Percentiles rank a stretch among this genome's conserved stretches.
phyloP scores from a whole-genome alignment of 2,113 vertebrate species.

The Callospermophilus lateralis region DNA sequence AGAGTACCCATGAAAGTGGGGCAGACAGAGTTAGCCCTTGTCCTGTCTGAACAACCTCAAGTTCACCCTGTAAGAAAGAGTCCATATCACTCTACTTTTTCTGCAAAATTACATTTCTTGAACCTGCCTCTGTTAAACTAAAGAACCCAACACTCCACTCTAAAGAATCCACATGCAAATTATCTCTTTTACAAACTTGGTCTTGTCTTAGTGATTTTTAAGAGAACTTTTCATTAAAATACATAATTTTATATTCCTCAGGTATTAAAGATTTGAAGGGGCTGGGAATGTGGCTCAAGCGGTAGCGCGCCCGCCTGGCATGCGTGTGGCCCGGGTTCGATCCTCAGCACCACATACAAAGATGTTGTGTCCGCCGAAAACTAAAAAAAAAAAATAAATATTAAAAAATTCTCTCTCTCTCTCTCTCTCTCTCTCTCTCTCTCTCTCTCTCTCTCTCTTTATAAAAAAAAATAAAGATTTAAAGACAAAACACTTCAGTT shows the following conservation, averaged over 20 bases:
- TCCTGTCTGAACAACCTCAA: not conserved
- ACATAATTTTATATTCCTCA: slow-evolving; percentile 10
- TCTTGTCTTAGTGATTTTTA: slow-evolving; percentile 39
- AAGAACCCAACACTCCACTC: slow-evolving; percentile 14
- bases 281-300: too few relatives aligned
- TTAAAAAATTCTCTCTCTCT: too few relatives aligned
- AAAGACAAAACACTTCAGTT: slow-evolving; percentile 5
- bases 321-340: too few relatives aligned
- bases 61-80: not conserved
- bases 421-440: too few relatives aligned
- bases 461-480: too few relatives aligned
- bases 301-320: too few relatives aligned
- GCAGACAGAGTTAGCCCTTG: not conserved
- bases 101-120: not conserved
- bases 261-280: not conserved
- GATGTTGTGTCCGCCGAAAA: too few relatives aligned
- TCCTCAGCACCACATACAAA: too few relatives aligned
- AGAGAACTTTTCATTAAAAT: slow-evolving; percentile 54
- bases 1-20: not conserved
- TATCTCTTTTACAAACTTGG: not conserved
- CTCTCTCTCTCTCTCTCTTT: too few relatives aligned
- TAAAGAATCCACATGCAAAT: slow-evolving; percentile 20
- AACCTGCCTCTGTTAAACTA: not conserved
- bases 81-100: slow-evolving; percentile 13
- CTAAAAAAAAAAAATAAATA: too few relatives aligned